Conservation (phyloP, 2,797 vertebrate genomes). For the Characodon lateralis region DNA sequence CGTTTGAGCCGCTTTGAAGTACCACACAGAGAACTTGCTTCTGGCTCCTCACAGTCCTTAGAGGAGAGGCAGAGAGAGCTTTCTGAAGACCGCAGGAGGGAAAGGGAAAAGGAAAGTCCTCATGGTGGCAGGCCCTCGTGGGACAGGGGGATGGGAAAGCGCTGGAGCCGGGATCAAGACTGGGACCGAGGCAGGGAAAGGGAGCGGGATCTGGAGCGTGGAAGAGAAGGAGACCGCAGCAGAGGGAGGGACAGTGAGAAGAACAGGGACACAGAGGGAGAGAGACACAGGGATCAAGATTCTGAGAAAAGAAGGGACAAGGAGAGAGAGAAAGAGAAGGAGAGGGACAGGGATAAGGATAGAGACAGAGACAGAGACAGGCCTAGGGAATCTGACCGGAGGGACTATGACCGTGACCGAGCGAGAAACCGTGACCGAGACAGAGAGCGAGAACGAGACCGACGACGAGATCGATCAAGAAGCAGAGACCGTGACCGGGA, state of each 20-base stretch:
- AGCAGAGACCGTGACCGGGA: constrained; percentile 66
- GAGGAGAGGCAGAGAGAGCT: constrained; percentile 84
- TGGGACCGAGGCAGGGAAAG: constrained; percentile 75
- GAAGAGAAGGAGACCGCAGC: constrained; percentile 62
- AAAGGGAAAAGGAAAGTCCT: constrained; percentile 84
- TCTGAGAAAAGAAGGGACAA: constrained; percentile 40
- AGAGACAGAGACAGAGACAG: constrained; percentile 48
- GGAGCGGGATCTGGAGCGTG: constrained; percentile 61
- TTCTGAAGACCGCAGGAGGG: constrained; percentile 88
- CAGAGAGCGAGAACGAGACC: constrained; percentile 40
- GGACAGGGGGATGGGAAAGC: constrained; percentile 84
- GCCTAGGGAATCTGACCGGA: constrained; percentile 50
- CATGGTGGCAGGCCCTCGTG: constrained; percentile 80
- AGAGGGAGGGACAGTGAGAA: constrained; percentile 49
- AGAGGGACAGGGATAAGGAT: constrained; percentile 17
- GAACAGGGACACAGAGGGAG: constrained; percentile 40
- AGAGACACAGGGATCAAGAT: constrained; percentile 51
- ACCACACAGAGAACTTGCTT: constrained; percentile 78
- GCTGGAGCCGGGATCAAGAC: constrained; percentile 86
- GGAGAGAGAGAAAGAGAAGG: constrained; percentile 51
- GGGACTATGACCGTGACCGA: constrained; percentile 39
- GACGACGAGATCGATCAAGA: constrained; percentile 39
- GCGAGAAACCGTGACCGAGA: constrained; percentile 41
- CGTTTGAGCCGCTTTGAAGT: constrained; percentile 87
- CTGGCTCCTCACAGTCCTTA: constrained; percentile 69